phyloP scores from a whole-genome alignment of 1,140 invertebrate genomes.

The Dinoponera quadriceps region DNA sequence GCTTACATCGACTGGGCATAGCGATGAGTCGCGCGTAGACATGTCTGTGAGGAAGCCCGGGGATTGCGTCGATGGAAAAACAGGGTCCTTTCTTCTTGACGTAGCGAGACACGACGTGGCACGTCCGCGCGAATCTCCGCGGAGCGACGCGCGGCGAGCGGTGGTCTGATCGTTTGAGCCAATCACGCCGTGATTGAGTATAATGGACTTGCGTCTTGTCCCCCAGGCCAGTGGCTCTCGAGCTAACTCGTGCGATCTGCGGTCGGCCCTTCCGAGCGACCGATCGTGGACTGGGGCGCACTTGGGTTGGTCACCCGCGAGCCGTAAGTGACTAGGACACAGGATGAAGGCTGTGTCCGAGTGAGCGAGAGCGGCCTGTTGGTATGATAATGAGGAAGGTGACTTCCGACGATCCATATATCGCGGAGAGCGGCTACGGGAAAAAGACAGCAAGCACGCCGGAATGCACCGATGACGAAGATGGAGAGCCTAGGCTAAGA shows the following conservation, averaged over 20 bases:
- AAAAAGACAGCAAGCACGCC: constrained; percentile 66
- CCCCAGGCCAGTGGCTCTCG: constrained; percentile 84
- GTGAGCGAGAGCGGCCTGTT: constrained; percentile 80
- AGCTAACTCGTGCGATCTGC: constrained; percentile 47
- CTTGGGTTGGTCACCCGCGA: constrained; percentile 82
- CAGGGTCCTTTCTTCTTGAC: constrained; percentile 70
- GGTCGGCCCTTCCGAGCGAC: constrained; percentile 48
- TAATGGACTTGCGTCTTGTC: constrained; percentile 87
- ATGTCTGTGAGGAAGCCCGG: neutral
- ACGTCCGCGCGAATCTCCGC: constrained; percentile 72
- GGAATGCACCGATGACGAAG: constrained; percentile 59
- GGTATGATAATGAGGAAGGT: constrained; percentile 86
- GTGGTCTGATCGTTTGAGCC: constrained; percentile 85
- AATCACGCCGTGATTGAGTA: constrained; percentile 85
- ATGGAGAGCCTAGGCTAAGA: constrained; percentile 33
- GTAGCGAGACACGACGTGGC: constrained; percentile 65
- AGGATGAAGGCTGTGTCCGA: constrained; percentile 84
- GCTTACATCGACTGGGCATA: neutral
- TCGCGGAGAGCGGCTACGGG: constrained; percentile 69
- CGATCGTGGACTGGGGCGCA: constrained; percentile 57
- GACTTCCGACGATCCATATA: constrained; percentile 85
- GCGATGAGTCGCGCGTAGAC: neutral
- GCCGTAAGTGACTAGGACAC: constrained; percentile 84
- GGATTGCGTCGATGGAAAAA: constrained; percentile 4
- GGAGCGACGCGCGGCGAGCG: constrained; percentile 78